Evolutionary conservation across 2,113 vertebrate genomes (phyloP).

Genomic region (Pagrus major): DNA sequence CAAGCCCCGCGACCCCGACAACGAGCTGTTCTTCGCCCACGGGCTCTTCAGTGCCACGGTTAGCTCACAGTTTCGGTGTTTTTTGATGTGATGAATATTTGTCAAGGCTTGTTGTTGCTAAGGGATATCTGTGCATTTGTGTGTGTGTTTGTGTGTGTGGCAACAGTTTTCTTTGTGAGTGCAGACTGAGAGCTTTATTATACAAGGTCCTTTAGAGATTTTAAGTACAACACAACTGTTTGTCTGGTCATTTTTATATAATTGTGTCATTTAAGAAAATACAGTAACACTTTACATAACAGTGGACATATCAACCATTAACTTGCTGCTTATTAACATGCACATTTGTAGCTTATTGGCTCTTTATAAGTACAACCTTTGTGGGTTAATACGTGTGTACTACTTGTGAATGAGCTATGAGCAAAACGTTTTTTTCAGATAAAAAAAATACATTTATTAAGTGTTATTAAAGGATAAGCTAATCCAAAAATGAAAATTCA

Average conservation of each 20-base stretch:
- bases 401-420: too few species aligned
- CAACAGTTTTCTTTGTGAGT: slow-evolving; percentile 14
- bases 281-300: too few species aligned
- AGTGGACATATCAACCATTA: too few species aligned
- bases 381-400: too few species aligned
- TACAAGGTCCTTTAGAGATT: slow-evolving; percentile 20
- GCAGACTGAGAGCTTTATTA: slow-evolving; percentile 39
- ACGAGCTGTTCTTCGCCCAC: slow-evolving; percentile 97
- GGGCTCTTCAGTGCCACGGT: slow-evolving; percentile 98
- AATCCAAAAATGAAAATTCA: too few species aligned
- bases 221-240: slow-evolving; percentile 28
- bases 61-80: slow-evolving; percentile 22
- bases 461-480: too few species aligned
- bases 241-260: background rate
- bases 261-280: background rate
- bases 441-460: too few species aligned
- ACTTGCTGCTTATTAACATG: too few species aligned
- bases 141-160: background rate
- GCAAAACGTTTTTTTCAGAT: too few species aligned
- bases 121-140: slow-evolving; percentile 34
- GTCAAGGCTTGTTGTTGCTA: slow-evolving; percentile 42
- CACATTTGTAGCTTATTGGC: too few species aligned
- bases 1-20: slow-evolving; percentile 96
- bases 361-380: too few species aligned
- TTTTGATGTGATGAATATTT: slow-evolving; percentile 53